phyloP scores from a whole-genome alignment of 2,888 invertebrate genomes.

The Uloborus plumipes region DNA sequence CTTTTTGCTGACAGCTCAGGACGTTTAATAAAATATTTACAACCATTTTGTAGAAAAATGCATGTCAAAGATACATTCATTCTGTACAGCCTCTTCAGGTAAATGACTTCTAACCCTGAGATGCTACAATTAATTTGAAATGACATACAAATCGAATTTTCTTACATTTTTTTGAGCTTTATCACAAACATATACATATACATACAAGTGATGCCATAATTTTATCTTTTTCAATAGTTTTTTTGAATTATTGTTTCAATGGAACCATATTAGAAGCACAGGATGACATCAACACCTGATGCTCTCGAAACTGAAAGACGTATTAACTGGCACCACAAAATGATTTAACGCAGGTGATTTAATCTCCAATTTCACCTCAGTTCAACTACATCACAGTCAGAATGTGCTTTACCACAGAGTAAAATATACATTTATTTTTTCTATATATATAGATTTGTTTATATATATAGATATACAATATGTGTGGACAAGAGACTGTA shows the following conservation, averaged over 20 bases:
- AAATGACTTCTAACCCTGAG: constrained; percentile 56
- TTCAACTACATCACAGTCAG: constrained; percentile 62
- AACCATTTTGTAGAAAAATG: constrained; percentile 64
- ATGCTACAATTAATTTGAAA: constrained; percentile 54
- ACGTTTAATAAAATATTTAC: constrained; percentile 65
- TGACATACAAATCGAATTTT: constrained; percentile 43
- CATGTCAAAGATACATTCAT: constrained; percentile 56
- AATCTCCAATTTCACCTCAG: constrained; percentile 28
- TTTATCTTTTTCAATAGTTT: neutral
- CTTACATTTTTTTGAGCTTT: constrained; percentile 55
- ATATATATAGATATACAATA: constrained; percentile 43
- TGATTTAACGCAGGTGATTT: constrained; percentile 45
- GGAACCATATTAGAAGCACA: constrained; percentile 32
- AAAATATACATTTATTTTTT: constrained; percentile 62
- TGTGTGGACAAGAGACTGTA: constrained; percentile 35
- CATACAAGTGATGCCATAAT: constrained; percentile 43
- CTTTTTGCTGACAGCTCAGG: constrained; percentile 56
- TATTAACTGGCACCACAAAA: constrained; percentile 49
- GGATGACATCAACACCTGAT: constrained; percentile 32
- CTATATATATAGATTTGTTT: constrained; percentile 31
- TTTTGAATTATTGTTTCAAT: constrained; percentile 10
- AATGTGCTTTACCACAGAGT: constrained; percentile 60
- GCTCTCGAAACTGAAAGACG: constrained; percentile 48
- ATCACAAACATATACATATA: constrained; percentile 60
- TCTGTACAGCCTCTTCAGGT: constrained; percentile 64